Base-by-base conservation (phyloP, 2,888 invertebrate species). In the Malacosoma neustria region DNA sequence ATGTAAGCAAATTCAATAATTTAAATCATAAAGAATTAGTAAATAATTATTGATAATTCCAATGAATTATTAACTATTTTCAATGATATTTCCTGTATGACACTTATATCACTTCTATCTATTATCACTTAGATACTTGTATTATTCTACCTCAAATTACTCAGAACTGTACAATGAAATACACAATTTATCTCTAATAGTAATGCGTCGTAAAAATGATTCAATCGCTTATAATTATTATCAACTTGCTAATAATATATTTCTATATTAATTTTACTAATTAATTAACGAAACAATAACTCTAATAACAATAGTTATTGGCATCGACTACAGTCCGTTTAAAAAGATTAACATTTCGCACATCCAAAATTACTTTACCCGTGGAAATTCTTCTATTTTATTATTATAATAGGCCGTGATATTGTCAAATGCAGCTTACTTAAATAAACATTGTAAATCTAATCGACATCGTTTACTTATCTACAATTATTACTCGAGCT, bases 351-450 rank as follows among this genome's bases (percentile, higher is more conserved):
- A 32, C 31, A 29, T 13, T 14, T 22, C 13, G 31, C 22, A 32
- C 34, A 12, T 38, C 13, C 22, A 34, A 34, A 22, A 31, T 34
- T 31, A n/a, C 29, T 7, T 34, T 38, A 15, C 22, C 15, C n/a
- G 30, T 30, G 30, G 9, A 15, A 33, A 29, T 30, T 33, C 12
- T 14, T 30, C 14, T 37, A 31, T 11, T n/a, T 33, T 37, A 34
- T 14, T 33, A 12, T 49, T 36, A 42, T 48, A 44, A 54, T 79
- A 77, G 79, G 79, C 80, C 79, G 62, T 66, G 54, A 63, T 72
- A 72, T 71, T 73, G 68, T 72, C 72, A 47, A 54, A 49, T 57
- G 58, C 50, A 45, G 43, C 45, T 42, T 37, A 33, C 29, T 39
- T 22, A 22, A 22, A 22, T 5, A 22, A 22, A 22, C 5, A 22